Evolutionary conservation across 1,140 invertebrate species (phyloP), one percentile per base, ranked within the genome.

Genomic region (Neotoxoptera formosana): DNA sequence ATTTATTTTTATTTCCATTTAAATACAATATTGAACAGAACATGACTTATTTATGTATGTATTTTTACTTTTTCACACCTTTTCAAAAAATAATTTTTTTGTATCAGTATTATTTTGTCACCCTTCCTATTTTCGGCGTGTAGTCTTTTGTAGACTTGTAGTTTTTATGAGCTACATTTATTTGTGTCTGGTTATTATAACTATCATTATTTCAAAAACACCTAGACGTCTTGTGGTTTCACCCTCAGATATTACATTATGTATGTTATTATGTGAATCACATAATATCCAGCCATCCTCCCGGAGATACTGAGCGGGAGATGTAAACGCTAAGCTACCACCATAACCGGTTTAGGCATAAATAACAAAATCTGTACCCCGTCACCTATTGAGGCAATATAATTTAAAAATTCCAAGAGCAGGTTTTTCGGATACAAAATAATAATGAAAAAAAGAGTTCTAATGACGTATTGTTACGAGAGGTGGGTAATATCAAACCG

Each of bases 331-430:
- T 56, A 25, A 34, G 20, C 53, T 34, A 36, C 9, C 21, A 36
- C 21, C 34, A 89, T 89, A 93, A 93, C 91, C 91, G 91, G 91
- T 93, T 93, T 93, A 45, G 81, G 34, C 41, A 86, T 56, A 93
- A 91, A 76, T 51, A 81, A 91, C 14, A 81, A 81, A 91, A 91
- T 91, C 60, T 51, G 91, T 83, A 67, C 81, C 67, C 91, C 47
- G 81, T 86, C 81, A 56, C 76, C 30, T 41, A 53, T 53, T 51
- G 81, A 93, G 48, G 23, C 47, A 56, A 56, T 86, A 56, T 93
- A 93, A 93, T 93, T 93, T 93, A 93, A 93, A 93, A 93, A 93
- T 93, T 93, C 91, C 91, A 86, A 93, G 91, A 93, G 86, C 91
- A 86, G 91, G 91, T 93, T 93, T 93, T 51, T 93, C 8, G 23